Base-by-base conservation (phyloP, 2,888 invertebrate species). In the Andrena bucephala region DNA sequence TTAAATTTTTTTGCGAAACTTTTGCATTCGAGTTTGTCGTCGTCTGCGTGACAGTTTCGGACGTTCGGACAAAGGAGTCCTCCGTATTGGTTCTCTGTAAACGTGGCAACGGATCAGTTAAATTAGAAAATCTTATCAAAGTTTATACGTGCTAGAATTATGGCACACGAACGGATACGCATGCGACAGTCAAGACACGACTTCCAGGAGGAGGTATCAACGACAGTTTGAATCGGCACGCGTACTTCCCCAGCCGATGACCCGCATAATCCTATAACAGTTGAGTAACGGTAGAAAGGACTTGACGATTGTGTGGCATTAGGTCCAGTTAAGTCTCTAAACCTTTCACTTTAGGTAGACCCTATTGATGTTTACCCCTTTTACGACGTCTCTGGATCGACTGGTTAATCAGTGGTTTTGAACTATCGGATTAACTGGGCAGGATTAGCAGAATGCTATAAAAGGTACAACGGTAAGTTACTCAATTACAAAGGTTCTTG, bases 211-310 rank as follows among this genome's bases (percentile, higher is more conserved):
- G 52, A 62, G 54, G 50, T 52, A 66, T 66, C 29, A 29, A 27
- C 59, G 24, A 57, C 29, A 42, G 36, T 10, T 69, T 57, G 13
- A 80, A 54, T 69, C 27, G 79, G 75, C 84, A 87, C 86, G 84
- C 84, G 86, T 85, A 81, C 60, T 85, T 85, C 65, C 86, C 84
- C 83, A 67, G 50, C 29, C 59, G 48, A 36, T 20, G 68, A 81
- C 67, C 80, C 68, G 71, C 63, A 78, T 85, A 83, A 84, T 83
- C 79, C 77, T 73, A 65, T 33, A 36, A 75, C 36, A 71, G 73
- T 75, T 76, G 75, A 85, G 77, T 77, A 85, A 77, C 70, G 63
- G 29, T 33, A 36, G 68, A 52, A 59, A 54, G 54, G 59, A 48
- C 20, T 54, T 66, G 27, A 66, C 70, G 54, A 73, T 48, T 54